Evolutionary conservation across 1,140 invertebrate species (phyloP), one percentile per base, ranked within the genome.

Genomic region (Solenopsis invicta): DNA sequence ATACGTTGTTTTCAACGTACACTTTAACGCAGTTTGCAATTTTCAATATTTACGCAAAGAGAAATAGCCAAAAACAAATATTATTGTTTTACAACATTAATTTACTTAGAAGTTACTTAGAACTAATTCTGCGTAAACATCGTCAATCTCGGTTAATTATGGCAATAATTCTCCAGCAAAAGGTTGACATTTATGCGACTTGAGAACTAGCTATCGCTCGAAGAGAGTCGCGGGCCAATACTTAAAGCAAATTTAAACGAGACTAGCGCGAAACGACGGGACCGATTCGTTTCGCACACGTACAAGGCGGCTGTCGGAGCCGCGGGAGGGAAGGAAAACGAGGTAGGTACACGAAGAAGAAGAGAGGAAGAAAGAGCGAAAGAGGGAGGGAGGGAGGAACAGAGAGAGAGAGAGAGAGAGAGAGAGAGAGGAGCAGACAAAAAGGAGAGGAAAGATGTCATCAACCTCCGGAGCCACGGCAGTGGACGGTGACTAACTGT

Each of bases 401-500:
- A 48, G 48, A 48, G 80, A 89, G 86, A 90, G 89, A 85, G 24
- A 24, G 54, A 34, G 54, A 34, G n/a, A 72, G 56, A 59, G 21
- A 34, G 41, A 12, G 54, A 71, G 69, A 48, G 6, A 48, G 71
- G n/a, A 18, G 41, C 0, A 75, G 34, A 45, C n/a, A 45, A 52
- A 76, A 61, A 61, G 77, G 71, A 88, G 89, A 90, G 87, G 89
- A 90, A 90, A 91, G 90, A 90, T 91, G 90, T 91, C 90, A 91
- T 91, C 90, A 91, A 91, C 90, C 90, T 91, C 89, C 69, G 62
- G 85, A 72, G 76, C 82, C 21, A 52, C 34, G 81, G 41, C 81
- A 66, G 71, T 72, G 81, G 75, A 88, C 90, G 89, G 84, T 91
- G 90, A 91, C 89, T 91, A 91, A 91, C 90, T 90, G 90, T 91